These are phyloP conservation scores for Notodonta dromedarius DNA, from an alignment of 2,888 invertebrate species.

Conservation along the genomic window DNA sequence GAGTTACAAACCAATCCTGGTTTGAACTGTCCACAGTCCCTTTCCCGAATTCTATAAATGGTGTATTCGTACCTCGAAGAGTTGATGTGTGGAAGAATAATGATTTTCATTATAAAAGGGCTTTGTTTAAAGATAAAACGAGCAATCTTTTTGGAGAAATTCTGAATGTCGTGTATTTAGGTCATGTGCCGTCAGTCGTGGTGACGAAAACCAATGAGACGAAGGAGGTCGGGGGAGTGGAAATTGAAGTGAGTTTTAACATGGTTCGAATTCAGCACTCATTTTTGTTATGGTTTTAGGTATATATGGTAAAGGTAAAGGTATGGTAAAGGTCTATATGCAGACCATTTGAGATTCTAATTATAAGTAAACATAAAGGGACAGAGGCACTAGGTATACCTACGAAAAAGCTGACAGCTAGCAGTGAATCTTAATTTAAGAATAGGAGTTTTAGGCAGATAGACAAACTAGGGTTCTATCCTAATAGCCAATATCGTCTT, in stretches of 20 bases:
- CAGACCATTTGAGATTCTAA: too few relatives aligned
- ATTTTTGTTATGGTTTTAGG: too few relatives aligned
- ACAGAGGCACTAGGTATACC: too few relatives aligned
- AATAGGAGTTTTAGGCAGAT: too few relatives aligned
- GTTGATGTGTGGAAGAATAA: slow-evolving; percentile 88
- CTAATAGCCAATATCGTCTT: background rate
- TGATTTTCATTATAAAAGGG: slow-evolving; percentile 81
- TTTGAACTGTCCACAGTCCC: slow-evolving; percentile 90
- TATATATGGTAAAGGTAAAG: too few relatives aligned
- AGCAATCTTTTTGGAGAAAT: slow-evolving; percentile 83
- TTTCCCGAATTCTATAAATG: slow-evolving; percentile 85
- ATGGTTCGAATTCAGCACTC: too few relatives aligned
- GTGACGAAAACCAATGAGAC: slow-evolving; percentile 66
- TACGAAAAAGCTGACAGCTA: too few relatives aligned
- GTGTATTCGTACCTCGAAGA: slow-evolving; percentile 84
- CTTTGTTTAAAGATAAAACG: slow-evolving; percentile 85
- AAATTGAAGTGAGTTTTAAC: slow-evolving; percentile 85
- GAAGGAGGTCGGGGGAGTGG: slow-evolving; percentile 84
- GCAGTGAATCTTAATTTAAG: too few relatives aligned
- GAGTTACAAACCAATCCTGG: slow-evolving; percentile 76
- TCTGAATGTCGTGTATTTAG: slow-evolving; percentile 86
- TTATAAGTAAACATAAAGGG: too few relatives aligned
- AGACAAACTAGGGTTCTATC: too few relatives aligned
- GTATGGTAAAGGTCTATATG: too few relatives aligned
- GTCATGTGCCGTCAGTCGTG: slow-evolving; percentile 88